Evolutionary conservation across 2,888 invertebrate species (phyloP).

Genomic region (Idaea aversata): DNA sequence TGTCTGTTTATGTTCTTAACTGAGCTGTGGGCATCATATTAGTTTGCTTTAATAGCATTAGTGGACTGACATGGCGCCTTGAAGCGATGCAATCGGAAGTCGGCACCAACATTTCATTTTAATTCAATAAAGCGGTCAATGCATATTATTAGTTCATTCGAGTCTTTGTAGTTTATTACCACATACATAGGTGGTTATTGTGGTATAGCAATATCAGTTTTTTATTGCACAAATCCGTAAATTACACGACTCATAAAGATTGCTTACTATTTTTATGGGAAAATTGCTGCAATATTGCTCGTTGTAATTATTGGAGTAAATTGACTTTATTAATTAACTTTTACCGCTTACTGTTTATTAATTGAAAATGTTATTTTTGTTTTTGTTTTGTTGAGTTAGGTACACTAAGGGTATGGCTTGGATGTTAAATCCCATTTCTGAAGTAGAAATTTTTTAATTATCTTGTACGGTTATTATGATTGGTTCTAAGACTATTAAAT

Average conservation of each 20-base stretch:
- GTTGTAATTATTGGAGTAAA: conserved; percentile 2
- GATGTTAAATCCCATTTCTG: no score
- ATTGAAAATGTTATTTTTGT: no score
- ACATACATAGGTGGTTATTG: not conserved
- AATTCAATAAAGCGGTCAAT: conserved; percentile 8
- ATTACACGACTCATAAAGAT: not conserved
- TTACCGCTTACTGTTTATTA: not conserved
- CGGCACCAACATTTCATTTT: conserved; percentile 7
- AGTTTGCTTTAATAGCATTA: conserved; percentile 36
- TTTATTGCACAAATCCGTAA: not conserved
- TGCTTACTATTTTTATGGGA: not conserved
- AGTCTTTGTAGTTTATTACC: not conserved
- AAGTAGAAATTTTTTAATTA: no score
- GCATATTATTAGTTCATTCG: conserved; percentile 2
- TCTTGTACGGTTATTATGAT: no score
- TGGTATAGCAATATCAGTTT: not conserved
- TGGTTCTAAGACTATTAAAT: no score
- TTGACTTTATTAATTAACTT: not conserved
- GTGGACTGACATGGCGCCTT: conserved; percentile 38
- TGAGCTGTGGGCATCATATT: conserved; percentile 26
- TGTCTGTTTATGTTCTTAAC: conserved; percentile 15
- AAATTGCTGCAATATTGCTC: not conserved
- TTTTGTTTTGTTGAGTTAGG: no score
- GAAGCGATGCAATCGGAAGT: conserved; percentile 9
- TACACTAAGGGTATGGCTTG: no score